A percentile compares a stretch with the other conserved stretches of the same genome.
These are phyloP conservation scores for Isurus oxyrinchus DNA, from an alignment of 2,113 vertebrate species.

Conservation along the genomic window DNA sequence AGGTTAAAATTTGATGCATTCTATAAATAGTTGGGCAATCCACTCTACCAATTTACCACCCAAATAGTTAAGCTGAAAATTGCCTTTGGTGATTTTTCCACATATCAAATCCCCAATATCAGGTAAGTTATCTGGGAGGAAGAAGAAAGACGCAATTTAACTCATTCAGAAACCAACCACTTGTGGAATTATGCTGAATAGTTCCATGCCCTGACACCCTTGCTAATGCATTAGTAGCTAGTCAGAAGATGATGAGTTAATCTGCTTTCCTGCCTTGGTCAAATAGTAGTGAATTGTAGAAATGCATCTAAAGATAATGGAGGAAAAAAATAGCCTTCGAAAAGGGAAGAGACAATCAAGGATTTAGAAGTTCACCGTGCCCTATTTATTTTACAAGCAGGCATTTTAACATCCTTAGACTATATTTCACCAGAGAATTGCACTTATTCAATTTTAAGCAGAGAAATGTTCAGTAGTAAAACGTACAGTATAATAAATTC, in stretches of 20 bases:
- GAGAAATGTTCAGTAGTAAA: too few species aligned
- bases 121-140: background rate
- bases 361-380: background rate
- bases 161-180: too few species aligned
- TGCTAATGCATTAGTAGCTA: background rate
- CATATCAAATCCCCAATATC: background rate
- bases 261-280: background rate
- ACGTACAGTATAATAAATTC: too few species aligned
- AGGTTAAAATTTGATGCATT: background rate
- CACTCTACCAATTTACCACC: background rate
- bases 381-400: background rate
- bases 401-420: background rate
- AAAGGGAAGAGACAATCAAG: background rate
- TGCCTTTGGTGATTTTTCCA: background rate
- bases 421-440: background rate
- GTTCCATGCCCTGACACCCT: background rate
- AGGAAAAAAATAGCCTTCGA: background rate
- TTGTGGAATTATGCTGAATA: background rate
- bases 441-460: too few species aligned
- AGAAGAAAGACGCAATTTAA: background rate
- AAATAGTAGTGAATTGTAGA: background rate
- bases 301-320: background rate
- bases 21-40: background rate
- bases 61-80: background rate
- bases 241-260: too few species aligned